Evolutionary conservation across 1,140 invertebrate genomes (phyloP).

Genomic region (Drosophila nikananu): DNA sequence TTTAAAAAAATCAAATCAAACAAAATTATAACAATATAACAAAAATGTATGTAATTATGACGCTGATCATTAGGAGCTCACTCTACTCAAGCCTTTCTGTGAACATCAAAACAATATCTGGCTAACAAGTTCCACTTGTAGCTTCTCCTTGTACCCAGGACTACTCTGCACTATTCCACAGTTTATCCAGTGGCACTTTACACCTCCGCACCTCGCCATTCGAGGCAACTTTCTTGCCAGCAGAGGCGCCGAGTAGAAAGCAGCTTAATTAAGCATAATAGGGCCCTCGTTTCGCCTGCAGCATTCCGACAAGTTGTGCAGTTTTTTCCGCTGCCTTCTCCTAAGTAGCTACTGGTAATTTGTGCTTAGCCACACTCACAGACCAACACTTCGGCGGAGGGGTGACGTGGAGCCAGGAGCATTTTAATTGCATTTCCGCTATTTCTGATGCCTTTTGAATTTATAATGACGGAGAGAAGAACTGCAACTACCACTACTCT

Average conservation of each 20-base stretch:
- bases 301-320: slow-evolving; percentile 29
- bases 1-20: background rate
- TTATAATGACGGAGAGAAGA: slow-evolving; percentile 58
- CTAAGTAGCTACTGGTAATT: slow-evolving; percentile 82
- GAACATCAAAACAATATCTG: slow-evolving; percentile 25
- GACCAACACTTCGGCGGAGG: slow-evolving; percentile 48
- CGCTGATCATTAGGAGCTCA: background rate
- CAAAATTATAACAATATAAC: background rate
- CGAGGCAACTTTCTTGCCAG: slow-evolving; percentile 42
- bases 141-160: background rate
- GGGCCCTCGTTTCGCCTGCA: slow-evolving; percentile 39
- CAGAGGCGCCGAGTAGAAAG: slow-evolving; percentile 24
- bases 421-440: slow-evolving; percentile 83
- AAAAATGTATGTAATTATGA: background rate
- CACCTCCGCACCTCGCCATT: slow-evolving; percentile 25
- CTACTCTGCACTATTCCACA: slow-evolving; percentile 28
- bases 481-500: background rate
- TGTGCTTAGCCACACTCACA: slow-evolving; percentile 79
- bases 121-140: slow-evolving; percentile 50
- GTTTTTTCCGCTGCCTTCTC: slow-evolving; percentile 28
- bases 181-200: slow-evolving; percentile 38
- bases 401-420: slow-evolving; percentile 32
- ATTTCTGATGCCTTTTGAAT: slow-evolving; percentile 80
- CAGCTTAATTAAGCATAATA: slow-evolving; percentile 83
- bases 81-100: background rate